Base-by-base conservation (phyloP, 2,888 invertebrate species). In the Ochlodes sylvanus region DNA sequence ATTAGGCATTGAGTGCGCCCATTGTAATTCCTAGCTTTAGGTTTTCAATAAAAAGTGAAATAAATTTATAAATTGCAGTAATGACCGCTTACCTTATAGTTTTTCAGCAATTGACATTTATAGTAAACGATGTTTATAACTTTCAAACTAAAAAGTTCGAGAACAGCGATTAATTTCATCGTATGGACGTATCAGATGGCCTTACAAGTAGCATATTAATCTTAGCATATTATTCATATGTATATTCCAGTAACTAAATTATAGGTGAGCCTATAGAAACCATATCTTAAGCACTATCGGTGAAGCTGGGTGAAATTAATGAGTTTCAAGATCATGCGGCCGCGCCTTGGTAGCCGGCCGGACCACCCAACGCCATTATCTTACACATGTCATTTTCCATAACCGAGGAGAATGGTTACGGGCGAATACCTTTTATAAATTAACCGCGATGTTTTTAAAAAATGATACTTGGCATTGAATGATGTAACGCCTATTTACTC, bases 351-450 rank as follows among this genome's bases (percentile, higher is more conserved):
- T 3, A 10, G 38, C 6, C 41, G 7, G 7, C 52, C 10, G 42
- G 63, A 62, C 63, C 63, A 63, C 63, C 63, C 63, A 38, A 10
- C 15, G 34, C 10, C 19, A 12, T 41, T 41, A 41, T 17, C 61
- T 62, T 47, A 47, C 34, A 19, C n/a, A n/a, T 62, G 52, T 17
- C 62, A 62, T 62, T 50, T 21, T 52, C 17, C 34, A 61, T 47
- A 38, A 32, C 7, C 50, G 34, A 34, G 7, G 15, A 52, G 62
- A 62, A 27, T 58, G 42, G 42, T 60, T 32, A 47, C 12, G 12
- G 15, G n/a, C 15, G 60, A 47, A 44, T 44, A 32, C 47, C 17
- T 32, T 12, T 17, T 10, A 47, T 60, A 47, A 60, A 60, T 47
- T 17, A 47, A 19, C 6, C n/a, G 17, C 12, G 19, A 38, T 44